Evolutionary conservation across 2,797 vertebrate species (phyloP), one percentile per base, ranked within the genome.

Genomic region (Myotis planiceps): DNA sequence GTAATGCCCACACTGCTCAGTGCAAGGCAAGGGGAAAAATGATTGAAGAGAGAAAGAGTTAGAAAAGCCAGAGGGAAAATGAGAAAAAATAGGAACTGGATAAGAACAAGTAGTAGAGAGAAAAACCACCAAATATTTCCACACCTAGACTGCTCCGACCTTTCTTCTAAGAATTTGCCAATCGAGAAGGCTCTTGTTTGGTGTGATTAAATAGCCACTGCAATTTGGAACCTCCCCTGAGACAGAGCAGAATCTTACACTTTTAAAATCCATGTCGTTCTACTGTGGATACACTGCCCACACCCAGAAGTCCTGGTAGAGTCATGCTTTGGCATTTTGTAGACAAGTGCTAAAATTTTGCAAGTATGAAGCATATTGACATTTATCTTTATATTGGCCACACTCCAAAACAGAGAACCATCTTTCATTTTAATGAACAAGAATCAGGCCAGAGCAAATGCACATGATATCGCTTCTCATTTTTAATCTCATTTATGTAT

Each of bases 291-390:
- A 94, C 29, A 91, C 37, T 81, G 90, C 85, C 95, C 96, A 95
- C 71, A 97, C 81, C 90, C 95, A 93, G 63, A 97, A 97, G 39
- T 45, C 66, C 93, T 74, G 27, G 34, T 88, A 82, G 51, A 96
- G 96, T 96, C 96, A 96, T 96, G 89, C 92, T 96, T 94, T 97
- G 95, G 95, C 96, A 97, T 98, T 97, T 96, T 92, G 78, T 88
- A 96, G 93, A 90, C 85, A 97, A 98, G 93, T 95, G 96, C 37
- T 97, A 97, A 97, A 82, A 94, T 89, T 90, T 79, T 96, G 65
- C 87, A 95, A 97, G 96, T 93, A 97, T 21, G 75, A 96, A 97
- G 95, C 96, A 97, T 96, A 97, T 83, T 96, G 96, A 69, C 58
- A 80, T 93, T 93, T 86, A 74, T 68, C 92, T 88, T 84, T 95